Conservation (phyloP, 2,888 invertebrate species). For the Yponomeuta plumbellus region DNA sequence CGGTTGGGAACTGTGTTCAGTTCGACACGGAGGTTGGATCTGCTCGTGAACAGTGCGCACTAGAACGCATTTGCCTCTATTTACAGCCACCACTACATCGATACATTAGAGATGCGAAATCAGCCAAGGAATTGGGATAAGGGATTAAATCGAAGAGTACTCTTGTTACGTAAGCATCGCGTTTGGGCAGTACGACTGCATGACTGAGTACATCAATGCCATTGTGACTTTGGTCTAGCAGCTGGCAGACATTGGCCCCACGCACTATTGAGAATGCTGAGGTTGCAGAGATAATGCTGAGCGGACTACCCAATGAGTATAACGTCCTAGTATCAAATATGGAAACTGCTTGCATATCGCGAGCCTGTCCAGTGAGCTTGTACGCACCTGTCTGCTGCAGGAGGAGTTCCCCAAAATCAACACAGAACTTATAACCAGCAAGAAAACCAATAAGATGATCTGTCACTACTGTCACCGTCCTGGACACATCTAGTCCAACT, state of each 20-base stretch:
- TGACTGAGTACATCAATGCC: slow-evolving; percentile 14
- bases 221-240: slow-evolving; percentile 16
- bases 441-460: no score
- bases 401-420: no score
- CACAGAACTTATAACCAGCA: no score
- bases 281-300: slow-evolving; percentile 17
- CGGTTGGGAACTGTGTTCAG: not conserved
- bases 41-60: not conserved
- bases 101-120: slow-evolving; percentile 4
- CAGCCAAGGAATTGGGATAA: slow-evolving; percentile 9
- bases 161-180: slow-evolving; percentile 3
- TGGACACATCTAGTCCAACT: no score
- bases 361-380: no score
- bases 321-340: not conserved
- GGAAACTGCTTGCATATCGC: not conserved
- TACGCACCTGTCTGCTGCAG: no score
- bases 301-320: not conserved
- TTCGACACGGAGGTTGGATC: not conserved
- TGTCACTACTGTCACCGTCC: no score
- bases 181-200: slow-evolving; percentile 2
- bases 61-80: not conserved
- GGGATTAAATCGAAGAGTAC: slow-evolving; percentile 13
- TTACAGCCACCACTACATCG: not conserved
- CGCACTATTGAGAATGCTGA: slow-evolving; percentile 14
- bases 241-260: slow-evolving; percentile 14